phyloP scores from a whole-genome alignment of 2,888 invertebrate genomes.

The Drosophila colorata region DNA sequence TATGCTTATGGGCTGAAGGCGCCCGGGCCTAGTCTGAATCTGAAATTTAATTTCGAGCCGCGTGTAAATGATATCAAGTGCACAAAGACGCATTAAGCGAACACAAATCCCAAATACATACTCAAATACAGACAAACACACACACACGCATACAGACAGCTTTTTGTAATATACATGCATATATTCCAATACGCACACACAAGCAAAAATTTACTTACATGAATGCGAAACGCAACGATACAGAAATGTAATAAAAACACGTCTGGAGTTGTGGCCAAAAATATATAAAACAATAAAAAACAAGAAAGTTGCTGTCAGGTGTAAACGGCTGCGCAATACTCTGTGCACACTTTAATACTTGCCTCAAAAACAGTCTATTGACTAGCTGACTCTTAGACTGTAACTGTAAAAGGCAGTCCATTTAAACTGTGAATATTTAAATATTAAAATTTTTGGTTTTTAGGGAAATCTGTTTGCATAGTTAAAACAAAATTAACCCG shows the following conservation, averaged over 20 bases:
- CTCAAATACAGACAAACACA: no score
- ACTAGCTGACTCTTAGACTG: no score
- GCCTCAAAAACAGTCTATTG: no score
- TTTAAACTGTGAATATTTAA: no score
- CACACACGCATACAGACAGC: no score
- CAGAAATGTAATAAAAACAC: constrained; percentile 69
- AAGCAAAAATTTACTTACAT: constrained; percentile 38
- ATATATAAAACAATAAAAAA: constrained; percentile 4
- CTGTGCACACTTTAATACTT: no score
- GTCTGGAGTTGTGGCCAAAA: constrained; percentile 30
- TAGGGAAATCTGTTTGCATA: no score
- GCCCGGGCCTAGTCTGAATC: constrained; percentile 1
- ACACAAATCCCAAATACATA: constrained; percentile 44
- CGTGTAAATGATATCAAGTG: constrained; percentile 61
- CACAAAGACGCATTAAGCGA: constrained; percentile 35
- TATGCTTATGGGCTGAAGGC: background rate
- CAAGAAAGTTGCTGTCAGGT: background rate
- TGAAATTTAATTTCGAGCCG: constrained; percentile 16
- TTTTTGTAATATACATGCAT: background rate
- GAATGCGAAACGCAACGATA: constrained; percentile 50
- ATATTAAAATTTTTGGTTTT: no score
- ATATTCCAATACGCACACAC: constrained; percentile 10
- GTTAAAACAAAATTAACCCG: no score
- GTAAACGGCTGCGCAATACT: no score
- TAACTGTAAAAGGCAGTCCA: no score